These are phyloP conservation scores for Rhyacichthys aspro DNA, from an alignment of 2,797 vertebrate genomes.

Conservation along the genomic window DNA sequence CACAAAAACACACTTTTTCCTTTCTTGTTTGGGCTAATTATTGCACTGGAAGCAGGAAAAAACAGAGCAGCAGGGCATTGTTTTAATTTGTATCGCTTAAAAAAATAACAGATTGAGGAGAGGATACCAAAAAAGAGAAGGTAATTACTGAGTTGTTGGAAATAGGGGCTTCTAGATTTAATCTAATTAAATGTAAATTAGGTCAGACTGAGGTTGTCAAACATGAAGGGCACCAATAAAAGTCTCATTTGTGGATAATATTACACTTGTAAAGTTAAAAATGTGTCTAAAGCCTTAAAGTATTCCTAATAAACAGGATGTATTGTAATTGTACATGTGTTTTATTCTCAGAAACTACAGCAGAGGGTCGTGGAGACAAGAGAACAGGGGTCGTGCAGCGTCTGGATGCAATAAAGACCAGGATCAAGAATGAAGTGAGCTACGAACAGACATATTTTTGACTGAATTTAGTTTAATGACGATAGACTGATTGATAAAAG, in stretches of 20 bases:
- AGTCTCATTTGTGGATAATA: slow-evolving; percentile 22
- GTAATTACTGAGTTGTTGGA: slow-evolving; percentile 51
- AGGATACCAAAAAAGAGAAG: slow-evolving; percentile 31
- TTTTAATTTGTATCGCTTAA: slow-evolving; percentile 72
- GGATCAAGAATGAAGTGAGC: slow-evolving; percentile 66
- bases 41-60: slow-evolving; percentile 75
- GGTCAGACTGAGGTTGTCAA: slow-evolving; percentile 36
- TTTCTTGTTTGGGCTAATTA: slow-evolving; percentile 79
- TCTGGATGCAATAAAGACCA: slow-evolving; percentile 59
- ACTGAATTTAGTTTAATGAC: too few species aligned
- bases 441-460: not conserved
- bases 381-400: slow-evolving; percentile 61
- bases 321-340: not conserved
- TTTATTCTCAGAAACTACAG: not conserved
- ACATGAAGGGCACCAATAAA: slow-evolving; percentile 19
- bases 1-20: slow-evolving; percentile 71
- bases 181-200: slow-evolving; percentile 69
- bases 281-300: not conserved
- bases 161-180: slow-evolving; percentile 36
- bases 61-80: slow-evolving; percentile 74
- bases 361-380: too few species aligned
- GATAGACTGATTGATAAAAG: too few species aligned
- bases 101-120: slow-evolving; percentile 41
- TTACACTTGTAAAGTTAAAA: slow-evolving; percentile 3
- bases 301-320: slow-evolving; percentile 3